Percentiles rank a stretch among this genome's conserved stretches.
Conservation (phyloP, 2,888 invertebrate genomes). For the Sinhomidia bicolor region DNA sequence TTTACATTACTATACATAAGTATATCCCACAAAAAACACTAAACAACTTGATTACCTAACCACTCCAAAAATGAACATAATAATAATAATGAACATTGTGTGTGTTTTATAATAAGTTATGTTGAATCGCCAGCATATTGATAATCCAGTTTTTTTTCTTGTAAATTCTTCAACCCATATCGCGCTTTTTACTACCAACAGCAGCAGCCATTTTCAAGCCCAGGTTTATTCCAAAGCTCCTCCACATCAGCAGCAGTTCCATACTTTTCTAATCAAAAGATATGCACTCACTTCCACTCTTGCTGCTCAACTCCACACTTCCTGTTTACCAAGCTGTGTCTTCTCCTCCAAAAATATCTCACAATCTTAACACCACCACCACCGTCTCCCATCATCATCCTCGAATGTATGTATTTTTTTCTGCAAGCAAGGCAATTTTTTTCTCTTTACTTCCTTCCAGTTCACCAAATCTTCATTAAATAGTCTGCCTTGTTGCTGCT, state of each 20-base stretch:
- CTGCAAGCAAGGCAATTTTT: conserved; percentile 40
- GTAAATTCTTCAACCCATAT: conserved; percentile 54
- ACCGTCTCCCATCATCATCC: conserved; percentile 38
- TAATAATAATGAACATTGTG: neutral
- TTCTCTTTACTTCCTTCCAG: conserved; percentile 12
- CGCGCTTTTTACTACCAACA: conserved; percentile 21
- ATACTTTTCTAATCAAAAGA: conserved; percentile 61
- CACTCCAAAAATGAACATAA: conserved; percentile 36
- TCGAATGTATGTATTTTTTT: conserved; percentile 46
- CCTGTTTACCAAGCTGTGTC: conserved; percentile 19
- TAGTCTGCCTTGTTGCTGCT: neutral
- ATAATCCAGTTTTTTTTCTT: conserved; percentile 8
- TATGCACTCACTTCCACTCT: conserved; percentile 31
- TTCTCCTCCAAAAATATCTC: conserved; percentile 68
- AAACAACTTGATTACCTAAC: conserved; percentile 69
- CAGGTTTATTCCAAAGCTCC: conserved; percentile 7
- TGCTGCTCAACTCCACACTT: conserved; percentile 4
- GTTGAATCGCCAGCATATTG: too few species aligned
- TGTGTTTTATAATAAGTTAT: neutral
- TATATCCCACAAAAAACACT: conserved; percentile 44
- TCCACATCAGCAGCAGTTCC: conserved; percentile 3
- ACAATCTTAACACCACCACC: too few species aligned
- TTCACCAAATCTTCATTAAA: neutral
- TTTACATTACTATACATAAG: too few species aligned
- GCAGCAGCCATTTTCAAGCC: conserved; percentile 50